Evolutionary conservation across 2,797 vertebrate species (phyloP).

Genomic region (Vireo griseus): DNA sequence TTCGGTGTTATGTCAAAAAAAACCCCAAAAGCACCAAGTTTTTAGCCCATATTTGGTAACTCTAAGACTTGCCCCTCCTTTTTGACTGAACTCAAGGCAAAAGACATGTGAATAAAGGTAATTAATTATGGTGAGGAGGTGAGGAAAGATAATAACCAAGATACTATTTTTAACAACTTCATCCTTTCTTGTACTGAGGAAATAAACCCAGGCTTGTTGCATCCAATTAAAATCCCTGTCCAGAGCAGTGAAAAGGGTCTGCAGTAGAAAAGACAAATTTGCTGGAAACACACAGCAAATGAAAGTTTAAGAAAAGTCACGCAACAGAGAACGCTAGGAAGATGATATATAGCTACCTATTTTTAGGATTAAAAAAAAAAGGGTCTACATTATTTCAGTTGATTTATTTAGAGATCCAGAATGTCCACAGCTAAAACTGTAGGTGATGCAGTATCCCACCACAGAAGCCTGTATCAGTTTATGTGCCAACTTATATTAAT

Average conservation of each 20-base stretch:
- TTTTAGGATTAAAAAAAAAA: background rate
- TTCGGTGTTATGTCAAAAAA: background rate
- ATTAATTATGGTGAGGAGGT: background rate
- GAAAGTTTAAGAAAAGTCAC: background rate
- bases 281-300: background rate
- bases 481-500: background rate
- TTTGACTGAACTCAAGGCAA: background rate
- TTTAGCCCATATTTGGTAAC: background rate
- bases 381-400: background rate
- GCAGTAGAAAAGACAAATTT: background rate
- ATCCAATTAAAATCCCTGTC: background rate
- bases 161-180: background rate
- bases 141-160: background rate
- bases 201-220: background rate
- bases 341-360: background rate
- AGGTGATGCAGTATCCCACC: background rate
- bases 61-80: background rate
- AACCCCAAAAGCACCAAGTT: background rate
- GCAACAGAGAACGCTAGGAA: background rate
- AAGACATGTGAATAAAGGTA: background rate
- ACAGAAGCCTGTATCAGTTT: background rate
- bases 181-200: background rate
- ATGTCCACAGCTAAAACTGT: background rate
- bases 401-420: background rate
- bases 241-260: background rate